Evolutionary conservation across 2,888 invertebrate species (phyloP).

Genomic region (Entomobrya proxima): DNA sequence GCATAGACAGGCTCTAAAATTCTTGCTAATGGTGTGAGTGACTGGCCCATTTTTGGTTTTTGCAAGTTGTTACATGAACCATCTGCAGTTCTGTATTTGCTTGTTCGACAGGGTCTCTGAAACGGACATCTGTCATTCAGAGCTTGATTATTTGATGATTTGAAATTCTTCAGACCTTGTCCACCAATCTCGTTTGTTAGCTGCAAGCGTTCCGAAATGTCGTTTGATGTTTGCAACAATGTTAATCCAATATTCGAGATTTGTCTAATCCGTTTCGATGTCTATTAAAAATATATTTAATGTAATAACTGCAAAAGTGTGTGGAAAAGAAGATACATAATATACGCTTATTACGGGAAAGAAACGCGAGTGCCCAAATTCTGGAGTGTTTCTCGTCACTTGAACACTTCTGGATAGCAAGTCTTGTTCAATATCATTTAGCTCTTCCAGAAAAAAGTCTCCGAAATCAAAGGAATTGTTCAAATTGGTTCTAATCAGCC

Average conservation of each 20-base stretch:
- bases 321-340: background rate
- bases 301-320: background rate
- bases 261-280: constrained; percentile 72
- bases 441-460: constrained; percentile 62
- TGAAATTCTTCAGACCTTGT: constrained; percentile 67
- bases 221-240: constrained; percentile 71
- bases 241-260: constrained; percentile 71
- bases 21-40: constrained; percentile 82
- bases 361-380: constrained; percentile 68
- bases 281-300: constrained; percentile 55
- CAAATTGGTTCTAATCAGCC: constrained; percentile 57
- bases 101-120: constrained; percentile 64
- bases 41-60: constrained; percentile 88
- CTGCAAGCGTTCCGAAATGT: constrained; percentile 67
- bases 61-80: constrained; percentile 96
- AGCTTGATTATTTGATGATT: constrained; percentile 65
- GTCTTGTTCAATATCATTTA: constrained; percentile 68
- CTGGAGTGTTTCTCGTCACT: constrained; percentile 65
- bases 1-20: constrained; percentile 83
- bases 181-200: constrained; percentile 71
- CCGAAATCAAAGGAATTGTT: constrained; percentile 69
- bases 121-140: constrained; percentile 67
- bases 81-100: constrained; percentile 85
- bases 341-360: constrained; percentile 59
- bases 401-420: constrained; percentile 63